Base-by-base conservation (phyloP, 2,113 vertebrate genomes). In the Baryphthengus martii region DNA sequence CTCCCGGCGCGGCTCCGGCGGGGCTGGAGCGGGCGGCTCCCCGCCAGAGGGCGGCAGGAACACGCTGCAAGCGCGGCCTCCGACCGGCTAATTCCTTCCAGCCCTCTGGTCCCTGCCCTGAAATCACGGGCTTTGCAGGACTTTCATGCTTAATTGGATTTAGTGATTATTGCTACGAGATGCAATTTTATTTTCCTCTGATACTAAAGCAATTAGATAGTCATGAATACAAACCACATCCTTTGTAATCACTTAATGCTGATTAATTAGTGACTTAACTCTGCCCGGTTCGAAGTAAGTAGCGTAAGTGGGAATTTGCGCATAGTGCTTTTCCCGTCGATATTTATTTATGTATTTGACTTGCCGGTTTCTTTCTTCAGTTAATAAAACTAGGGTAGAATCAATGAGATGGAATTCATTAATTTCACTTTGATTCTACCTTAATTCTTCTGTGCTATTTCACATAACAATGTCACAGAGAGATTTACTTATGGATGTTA, bases 61-160 rank as follows among this genome's bases (percentile, higher is more conserved):
- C 55, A 3, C 50, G 58, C 37, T 4, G 18, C 18, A 2, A 6
- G 21, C 12, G 20, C 47, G 7, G 65, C 39, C 65, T 28, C 5
- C 8, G 6, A 4, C 6, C 29, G 40, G 16, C 6, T 25, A 1
- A 3, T 8, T 2, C 0, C 37, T 9, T 14, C 18, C 71, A 23
- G 58, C 39, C 44, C n/a, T 11, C 50, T 7, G 18, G 13, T n/a
- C 37, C 12, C 16, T 10, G 11, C 10, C 6, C 77, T 9, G 66
- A 29, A 44, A n/a, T 12, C n/a, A 4, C 3, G 4, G 83, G 53
- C 71, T 39, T 23, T 11, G 4, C 61, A 2, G 1, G 23, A 16
- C 35, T 37, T 56, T 31, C 53, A 6, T 13, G 68, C 68, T 63
- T 45, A 20, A 70, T 10, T 63, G 67, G 42, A 28, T 74, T 68